Conservation (phyloP, 2,888 invertebrate genomes). For the Cetonia aurata region DNA sequence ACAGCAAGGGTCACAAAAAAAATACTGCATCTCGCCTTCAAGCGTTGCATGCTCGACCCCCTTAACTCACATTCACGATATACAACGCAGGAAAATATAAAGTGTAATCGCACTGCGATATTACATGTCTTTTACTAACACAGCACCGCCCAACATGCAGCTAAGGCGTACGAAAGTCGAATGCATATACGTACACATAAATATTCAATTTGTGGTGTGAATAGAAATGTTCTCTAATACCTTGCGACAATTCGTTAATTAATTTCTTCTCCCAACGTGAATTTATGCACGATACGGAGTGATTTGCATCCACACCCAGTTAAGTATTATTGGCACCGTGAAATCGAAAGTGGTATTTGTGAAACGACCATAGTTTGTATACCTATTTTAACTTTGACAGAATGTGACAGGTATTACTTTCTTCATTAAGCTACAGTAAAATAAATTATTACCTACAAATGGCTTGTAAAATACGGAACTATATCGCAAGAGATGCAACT, state of each 20-base stretch:
- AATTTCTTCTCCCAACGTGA: conserved; percentile 8
- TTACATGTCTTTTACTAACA: conserved; percentile 54
- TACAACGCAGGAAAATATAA: conserved; percentile 55
- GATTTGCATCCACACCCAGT: neutral
- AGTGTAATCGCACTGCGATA: conserved; percentile 56
- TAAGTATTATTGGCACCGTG: too few relatives aligned
- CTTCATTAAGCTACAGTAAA: too few relatives aligned
- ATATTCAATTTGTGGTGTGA: conserved; percentile 35
- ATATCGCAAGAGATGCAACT: too few relatives aligned
- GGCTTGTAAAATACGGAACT: too few relatives aligned
- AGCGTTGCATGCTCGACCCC: conserved; percentile 54
- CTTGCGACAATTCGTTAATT: conserved; percentile 15
- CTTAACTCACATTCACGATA: conserved; percentile 50
- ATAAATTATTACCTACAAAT: too few relatives aligned
- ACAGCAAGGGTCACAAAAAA: neutral
- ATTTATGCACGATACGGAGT: conserved; percentile 5
- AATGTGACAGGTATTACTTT: too few relatives aligned
- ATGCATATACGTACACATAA: neutral
- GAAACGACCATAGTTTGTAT: too few relatives aligned
- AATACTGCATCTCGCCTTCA: conserved; percentile 33
- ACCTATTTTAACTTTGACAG: too few relatives aligned
- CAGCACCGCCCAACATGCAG: conserved; percentile 49
- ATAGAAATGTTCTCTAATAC: conserved; percentile 4
- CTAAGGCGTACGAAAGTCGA: neutral
- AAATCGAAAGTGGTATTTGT: too few relatives aligned